Conservation (phyloP, 2,797 vertebrate genomes). For the Phataginus tetradactyla region DNA sequence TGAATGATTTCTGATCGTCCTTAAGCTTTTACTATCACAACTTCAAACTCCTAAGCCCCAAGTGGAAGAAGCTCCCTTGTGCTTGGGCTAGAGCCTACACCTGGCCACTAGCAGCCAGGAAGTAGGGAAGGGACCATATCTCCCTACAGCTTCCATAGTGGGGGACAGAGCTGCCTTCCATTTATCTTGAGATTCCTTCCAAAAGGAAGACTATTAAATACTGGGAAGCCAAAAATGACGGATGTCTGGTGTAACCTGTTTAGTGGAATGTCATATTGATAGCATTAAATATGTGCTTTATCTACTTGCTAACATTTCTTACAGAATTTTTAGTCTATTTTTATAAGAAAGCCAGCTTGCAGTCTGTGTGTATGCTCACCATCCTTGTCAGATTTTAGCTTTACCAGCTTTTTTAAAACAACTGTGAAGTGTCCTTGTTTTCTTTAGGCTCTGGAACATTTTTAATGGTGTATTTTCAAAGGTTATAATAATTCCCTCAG, state of each 20-base stretch:
- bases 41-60: not conserved
- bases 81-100: not conserved
- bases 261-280: not conserved
- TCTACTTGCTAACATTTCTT: not conserved
- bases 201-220: not conserved
- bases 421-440: not conserved
- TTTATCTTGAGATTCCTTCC: not conserved
- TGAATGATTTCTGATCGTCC: not conserved
- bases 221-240: not conserved
- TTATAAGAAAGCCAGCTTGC: conserved; percentile 7
- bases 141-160: not conserved
- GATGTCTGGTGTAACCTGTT: not conserved
- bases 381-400: not conserved
- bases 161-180: not conserved
- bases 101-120: not conserved
- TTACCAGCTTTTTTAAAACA: not conserved
- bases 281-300: not conserved
- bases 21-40: not conserved
- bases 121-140: not conserved
- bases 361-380: not conserved
- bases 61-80: not conserved
- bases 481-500: not conserved
- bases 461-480: conserved; percentile 11
- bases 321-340: not conserved
- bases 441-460: not conserved